Evolutionary conservation across 2,797 vertebrate species (phyloP).

Genomic region (Crenichthys baileyi): DNA sequence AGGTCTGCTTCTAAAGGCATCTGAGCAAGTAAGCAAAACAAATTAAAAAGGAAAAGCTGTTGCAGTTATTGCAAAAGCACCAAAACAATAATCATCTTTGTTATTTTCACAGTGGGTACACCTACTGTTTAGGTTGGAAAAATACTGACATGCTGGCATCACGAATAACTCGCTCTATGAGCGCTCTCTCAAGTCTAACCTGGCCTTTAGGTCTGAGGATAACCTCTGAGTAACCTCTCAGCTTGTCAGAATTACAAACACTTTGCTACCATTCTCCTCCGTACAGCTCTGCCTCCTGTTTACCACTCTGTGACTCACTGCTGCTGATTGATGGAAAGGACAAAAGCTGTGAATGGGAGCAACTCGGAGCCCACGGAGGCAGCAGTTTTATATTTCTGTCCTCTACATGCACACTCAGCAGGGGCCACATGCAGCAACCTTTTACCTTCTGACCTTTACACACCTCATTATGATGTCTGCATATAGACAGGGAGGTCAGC

Average conservation of each 20-base stretch:
- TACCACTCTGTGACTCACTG: constrained; percentile 27
- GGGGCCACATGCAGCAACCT: constrained; percentile 51
- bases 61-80: not conserved
- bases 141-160: not conserved
- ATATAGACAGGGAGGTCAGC: constrained; percentile 56
- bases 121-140: not conserved
- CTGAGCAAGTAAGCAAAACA: not conserved
- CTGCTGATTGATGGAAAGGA: constrained; percentile 29
- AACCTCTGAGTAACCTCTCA: not conserved
- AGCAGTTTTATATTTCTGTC: constrained; percentile 25
- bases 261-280: not conserved
- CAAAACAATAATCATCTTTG: not conserved
- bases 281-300: constrained; percentile 23
- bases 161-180: no score
- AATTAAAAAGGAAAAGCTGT: not conserved
- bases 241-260: not conserved
- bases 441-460: constrained; percentile 70
- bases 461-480: constrained; percentile 72
- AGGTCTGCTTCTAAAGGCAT: not conserved
- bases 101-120: not conserved
- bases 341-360: constrained; percentile 29
- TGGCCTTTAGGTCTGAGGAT: not conserved
- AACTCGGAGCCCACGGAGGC: constrained; percentile 7
- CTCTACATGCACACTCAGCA: constrained; percentile 26
- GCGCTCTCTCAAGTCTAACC: not conserved